A percentile compares a stretch with the other conserved stretches of the same genome.
Evolutionary conservation across 2,888 invertebrate species (phyloP).

Genomic region (Pterostichus niger): DNA sequence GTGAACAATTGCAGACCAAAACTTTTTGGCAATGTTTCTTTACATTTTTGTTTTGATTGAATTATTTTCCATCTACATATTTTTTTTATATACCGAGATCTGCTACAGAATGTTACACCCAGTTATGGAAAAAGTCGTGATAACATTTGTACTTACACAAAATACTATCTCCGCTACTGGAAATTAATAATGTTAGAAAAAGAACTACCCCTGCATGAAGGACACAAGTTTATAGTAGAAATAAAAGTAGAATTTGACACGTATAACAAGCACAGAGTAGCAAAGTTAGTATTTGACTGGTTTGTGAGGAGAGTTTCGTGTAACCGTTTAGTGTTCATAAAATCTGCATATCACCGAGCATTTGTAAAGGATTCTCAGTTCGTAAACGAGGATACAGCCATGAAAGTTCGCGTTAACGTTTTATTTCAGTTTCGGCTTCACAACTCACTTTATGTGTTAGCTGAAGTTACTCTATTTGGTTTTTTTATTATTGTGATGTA

Average conservation of each 20-base stretch:
- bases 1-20: too few relatives aligned
- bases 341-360: conserved; percentile 46
- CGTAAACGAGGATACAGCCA: conserved; percentile 32
- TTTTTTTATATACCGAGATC: too few relatives aligned
- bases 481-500: not conserved
- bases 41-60: too few relatives aligned
- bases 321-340: conserved; percentile 52
- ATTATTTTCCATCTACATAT: too few relatives aligned
- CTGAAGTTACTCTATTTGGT: not conserved
- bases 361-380: conserved; percentile 50
- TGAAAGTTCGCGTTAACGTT: conserved; percentile 23
- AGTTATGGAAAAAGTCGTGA: too few relatives aligned
- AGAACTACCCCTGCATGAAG: too few relatives aligned
- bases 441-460: conserved; percentile 20
- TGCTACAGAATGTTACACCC: too few relatives aligned
- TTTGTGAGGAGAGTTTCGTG: conserved; percentile 36
- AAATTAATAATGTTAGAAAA: too few relatives aligned
- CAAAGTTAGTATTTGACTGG: conserved; percentile 48
- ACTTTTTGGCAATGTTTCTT: too few relatives aligned
- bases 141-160: too few relatives aligned
- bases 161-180: too few relatives aligned
- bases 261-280: conserved; percentile 27
- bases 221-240: conserved; percentile 33
- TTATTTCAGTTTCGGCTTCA: conserved; percentile 20
- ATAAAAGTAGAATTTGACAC: conserved; percentile 28